Evolutionary conservation across 2,888 invertebrate species (phyloP), one percentile per base, ranked within the genome.

Genomic region (Entomobrya multifasciata): DNA sequence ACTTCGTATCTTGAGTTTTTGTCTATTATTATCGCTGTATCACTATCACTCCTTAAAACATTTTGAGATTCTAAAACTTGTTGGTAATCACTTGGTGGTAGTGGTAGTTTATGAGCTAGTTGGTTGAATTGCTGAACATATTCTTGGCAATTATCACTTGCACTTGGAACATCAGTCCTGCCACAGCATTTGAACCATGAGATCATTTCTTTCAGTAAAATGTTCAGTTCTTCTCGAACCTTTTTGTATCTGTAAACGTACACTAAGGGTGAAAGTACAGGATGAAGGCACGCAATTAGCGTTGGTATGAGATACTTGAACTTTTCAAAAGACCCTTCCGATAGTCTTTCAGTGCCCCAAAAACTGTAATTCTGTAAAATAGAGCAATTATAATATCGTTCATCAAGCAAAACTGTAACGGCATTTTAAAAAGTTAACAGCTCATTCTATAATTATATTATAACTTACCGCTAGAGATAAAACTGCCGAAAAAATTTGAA

Each of bases 171-270:
- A n/a, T n/a, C n/a, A n/a, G n/a, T n/a, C n/a, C n/a, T n/a, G n/a
- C n/a, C n/a, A n/a, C n/a, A n/a, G n/a, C 25, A 72, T 10, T 27
- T 27, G 17, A 49, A 44, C 11, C 36, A 67, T 52, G 86, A 87
- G 86, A 81, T 70, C 80, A 87, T 8, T 52, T 49, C 30, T 36
- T 77, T 62, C 41, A 74, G 47, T 62, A 85, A 70, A 10, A 22
- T n/a, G 13, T 49, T 80, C 47, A 80, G 62, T 44, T 88, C 88
- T 8, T 27, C 49, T 17, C 89, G 72, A 1, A 90, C 78, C n/a
- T 85, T 57, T 57, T 88, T 89, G 88, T 90, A 90, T n/a, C 90
- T 85, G 78, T 90, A 90, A 13, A 89, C 89, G 60, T 90, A 90
- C 55, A 90, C 88, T n/a, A 89, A 20, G 47, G 90, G 89, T 22